Percentiles rank a stretch among this genome's conserved stretches.
Evolutionary conservation across 2,797 vertebrate genomes (phyloP).

Genomic region (Champsocephalus gunnari): DNA sequence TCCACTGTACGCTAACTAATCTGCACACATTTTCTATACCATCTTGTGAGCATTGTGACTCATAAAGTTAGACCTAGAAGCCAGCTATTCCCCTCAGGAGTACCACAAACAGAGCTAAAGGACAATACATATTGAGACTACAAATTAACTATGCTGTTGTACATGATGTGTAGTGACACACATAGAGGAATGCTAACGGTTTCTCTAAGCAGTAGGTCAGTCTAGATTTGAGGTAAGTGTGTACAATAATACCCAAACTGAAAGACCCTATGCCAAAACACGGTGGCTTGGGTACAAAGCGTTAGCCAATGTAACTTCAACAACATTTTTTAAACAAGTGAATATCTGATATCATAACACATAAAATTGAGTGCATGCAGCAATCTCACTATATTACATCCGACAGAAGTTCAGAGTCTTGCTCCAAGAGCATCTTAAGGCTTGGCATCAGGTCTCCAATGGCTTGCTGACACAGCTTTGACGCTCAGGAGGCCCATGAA

Average conservation of each 20-base stretch:
- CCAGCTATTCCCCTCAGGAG: not conserved
- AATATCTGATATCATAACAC: not conserved
- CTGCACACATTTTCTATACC: not conserved
- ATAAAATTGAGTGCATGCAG: not conserved
- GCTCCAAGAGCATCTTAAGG: constrained; percentile 20
- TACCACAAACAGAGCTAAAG: not conserved
- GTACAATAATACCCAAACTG: not conserved
- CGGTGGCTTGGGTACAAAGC: not conserved
- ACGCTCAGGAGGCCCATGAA: constrained; percentile 26
- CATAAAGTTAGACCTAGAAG: too few relatives aligned
- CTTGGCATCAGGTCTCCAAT: constrained; percentile 1
- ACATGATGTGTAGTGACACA: not conserved
- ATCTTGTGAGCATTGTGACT: not conserved
- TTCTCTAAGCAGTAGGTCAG: not conserved
- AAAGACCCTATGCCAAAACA: not conserved
- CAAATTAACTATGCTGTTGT: not conserved
- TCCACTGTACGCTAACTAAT: not conserved
- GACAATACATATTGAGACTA: not conserved
- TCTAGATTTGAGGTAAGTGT: not conserved
- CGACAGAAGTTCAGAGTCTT: not conserved
- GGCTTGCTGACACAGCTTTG: constrained; percentile 30
- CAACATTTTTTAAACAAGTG: not conserved
- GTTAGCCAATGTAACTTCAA: not conserved
- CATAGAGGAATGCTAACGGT: not conserved
- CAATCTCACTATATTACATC: not conserved